Base-by-base conservation (phyloP, 2,113 vertebrate species). In the Etheostoma spectabile region DNA sequence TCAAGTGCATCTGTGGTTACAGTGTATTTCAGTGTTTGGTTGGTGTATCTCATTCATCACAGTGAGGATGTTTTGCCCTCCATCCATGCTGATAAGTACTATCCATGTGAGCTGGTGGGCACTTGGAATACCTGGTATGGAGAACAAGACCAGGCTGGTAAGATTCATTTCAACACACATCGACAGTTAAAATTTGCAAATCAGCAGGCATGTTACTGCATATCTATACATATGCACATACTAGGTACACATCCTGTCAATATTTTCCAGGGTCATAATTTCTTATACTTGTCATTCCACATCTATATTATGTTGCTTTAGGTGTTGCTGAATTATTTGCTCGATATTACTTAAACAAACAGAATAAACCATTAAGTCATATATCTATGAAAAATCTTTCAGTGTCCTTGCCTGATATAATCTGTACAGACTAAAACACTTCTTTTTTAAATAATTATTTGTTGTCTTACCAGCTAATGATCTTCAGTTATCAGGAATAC, bases 41-140 rank as follows among this genome's bases (percentile, higher is more conserved):
- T 8, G 10, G 3, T 22, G 49, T 83, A 68, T 86, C 18, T 79
- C 0, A 0, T 91, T 85, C 19, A 2, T 75, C 66, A 94, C 93
- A 99, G 98, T 94, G 97, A 98, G 95, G 96, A 97, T 65, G 96
- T 99, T 84, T 93, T 99, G 91, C 97, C 97, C 88, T 97, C 96
- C 85, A 96, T 99, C 93, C 96, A 99, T 61, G 95, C 96, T 92
- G 96, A 97, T 93, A 96, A 97, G 85, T 95, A 97, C 78, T 99
- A 99, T 92, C 97, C 98, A 70, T 99, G 98, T 95, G 95, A 98
- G 91, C 95, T 99, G 96, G 97, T 99, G 95, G 98, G 98, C 63
- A 99, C 97, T 76, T 99, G 98, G 98, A 99, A 99, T 94, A 99
- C 98, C 75, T 99, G 98, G 98, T 99, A 99, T 91, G 98, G 98